These are phyloP conservation scores for Tyrannus savana DNA, from an alignment of 2,113 vertebrate species.

Conservation along the genomic window DNA sequence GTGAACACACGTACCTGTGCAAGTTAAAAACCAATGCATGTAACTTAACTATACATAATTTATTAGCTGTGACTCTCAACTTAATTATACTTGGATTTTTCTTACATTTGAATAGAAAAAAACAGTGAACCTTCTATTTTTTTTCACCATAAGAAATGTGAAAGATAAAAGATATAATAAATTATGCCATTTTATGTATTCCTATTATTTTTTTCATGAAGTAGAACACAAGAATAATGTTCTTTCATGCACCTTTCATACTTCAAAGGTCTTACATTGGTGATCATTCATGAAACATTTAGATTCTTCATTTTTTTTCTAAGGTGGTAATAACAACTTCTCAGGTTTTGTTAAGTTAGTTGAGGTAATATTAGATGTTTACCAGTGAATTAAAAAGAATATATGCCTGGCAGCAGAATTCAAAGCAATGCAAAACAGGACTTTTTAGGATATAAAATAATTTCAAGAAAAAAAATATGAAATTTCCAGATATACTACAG, in stretches of 20 bases:
- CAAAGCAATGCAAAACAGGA: background rate
- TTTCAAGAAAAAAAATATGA: background rate
- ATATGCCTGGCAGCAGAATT: background rate
- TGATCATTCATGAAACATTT: background rate
- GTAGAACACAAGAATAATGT: background rate
- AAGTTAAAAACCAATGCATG: background rate
- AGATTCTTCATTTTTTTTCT: background rate
- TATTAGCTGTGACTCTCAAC: background rate
- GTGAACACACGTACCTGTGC: slow-evolving; percentile 94
- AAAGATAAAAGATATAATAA: background rate
- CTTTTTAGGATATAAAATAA: background rate
- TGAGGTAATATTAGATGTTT: background rate
- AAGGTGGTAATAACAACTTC: background rate
- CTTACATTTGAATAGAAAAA: background rate
- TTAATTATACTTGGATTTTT: background rate
- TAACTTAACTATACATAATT: background rate
- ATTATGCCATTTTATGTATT: background rate
- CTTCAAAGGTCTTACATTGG: background rate
- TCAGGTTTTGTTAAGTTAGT: background rate
- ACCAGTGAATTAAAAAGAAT: background rate
- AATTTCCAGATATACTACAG: background rate
- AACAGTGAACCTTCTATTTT: background rate
- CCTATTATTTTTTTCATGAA: background rate
- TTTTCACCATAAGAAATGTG: background rate
- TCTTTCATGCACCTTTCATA: background rate